Evolutionary conservation across 2,113 vertebrate genomes (phyloP).

Genomic region (Rhodinocichla rosea): DNA sequence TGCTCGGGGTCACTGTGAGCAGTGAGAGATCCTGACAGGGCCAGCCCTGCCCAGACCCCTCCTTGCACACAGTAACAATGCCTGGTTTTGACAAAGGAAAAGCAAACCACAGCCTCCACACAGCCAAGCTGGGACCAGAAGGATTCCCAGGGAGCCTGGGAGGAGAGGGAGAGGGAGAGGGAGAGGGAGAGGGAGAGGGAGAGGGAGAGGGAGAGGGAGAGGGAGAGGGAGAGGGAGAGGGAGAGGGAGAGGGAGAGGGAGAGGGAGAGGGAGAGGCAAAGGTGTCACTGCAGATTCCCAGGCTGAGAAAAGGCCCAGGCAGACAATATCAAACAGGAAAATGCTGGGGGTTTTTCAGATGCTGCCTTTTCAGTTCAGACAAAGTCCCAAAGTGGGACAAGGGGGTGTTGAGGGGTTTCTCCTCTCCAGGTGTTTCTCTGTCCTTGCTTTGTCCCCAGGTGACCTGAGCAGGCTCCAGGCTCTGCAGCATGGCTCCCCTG

Average conservation of each 20-base stretch:
- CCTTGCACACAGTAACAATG: too few species aligned
- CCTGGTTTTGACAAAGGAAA: neutral
- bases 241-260: too few species aligned
- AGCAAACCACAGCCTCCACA: neutral
- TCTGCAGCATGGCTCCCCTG: neutral
- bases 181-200: neutral
- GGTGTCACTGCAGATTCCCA: neutral
- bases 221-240: neutral
- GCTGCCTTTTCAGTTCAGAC: neutral
- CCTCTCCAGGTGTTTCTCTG: neutral
- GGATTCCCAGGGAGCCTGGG: neutral
- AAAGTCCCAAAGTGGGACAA: neutral
- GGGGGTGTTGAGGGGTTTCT: neutral
- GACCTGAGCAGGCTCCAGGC: neutral
- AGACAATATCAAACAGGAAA: neutral
- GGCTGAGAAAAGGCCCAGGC: neutral
- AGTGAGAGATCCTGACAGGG: too few species aligned
- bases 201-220: neutral
- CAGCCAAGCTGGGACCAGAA: neutral
- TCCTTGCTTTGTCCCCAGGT: neutral
- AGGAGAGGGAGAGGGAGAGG: neutral
- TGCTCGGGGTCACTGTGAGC: too few species aligned
- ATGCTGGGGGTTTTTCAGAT: accelerated
- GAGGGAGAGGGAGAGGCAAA: neutral
- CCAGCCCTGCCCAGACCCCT: too few species aligned